phyloP scores from a whole-genome alignment of 2,797 vertebrate species.

The Nyctalus aviator region DNA sequence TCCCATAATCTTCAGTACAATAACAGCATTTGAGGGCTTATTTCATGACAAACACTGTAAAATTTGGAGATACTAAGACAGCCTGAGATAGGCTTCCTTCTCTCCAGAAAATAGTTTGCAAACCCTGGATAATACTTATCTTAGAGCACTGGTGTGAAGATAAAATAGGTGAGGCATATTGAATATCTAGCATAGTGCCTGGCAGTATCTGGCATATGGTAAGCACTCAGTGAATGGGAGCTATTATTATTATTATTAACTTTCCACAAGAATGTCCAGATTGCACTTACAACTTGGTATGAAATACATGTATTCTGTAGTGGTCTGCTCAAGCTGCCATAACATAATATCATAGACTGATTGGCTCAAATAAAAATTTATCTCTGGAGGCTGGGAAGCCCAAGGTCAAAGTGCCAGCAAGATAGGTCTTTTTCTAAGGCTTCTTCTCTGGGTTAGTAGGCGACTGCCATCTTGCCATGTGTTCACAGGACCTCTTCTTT shows the following conservation, averaged over 20 bases:
- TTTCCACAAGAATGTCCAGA: neutral
- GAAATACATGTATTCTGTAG: neutral
- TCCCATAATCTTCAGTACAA: neutral
- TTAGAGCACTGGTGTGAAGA: neutral
- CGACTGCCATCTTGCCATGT: neutral
- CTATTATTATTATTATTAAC: neutral
- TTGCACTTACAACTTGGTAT: neutral
- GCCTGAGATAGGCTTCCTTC: neutral
- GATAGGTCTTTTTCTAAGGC: neutral
- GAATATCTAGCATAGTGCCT: neutral
- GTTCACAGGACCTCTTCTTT: neutral
- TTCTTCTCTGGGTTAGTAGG: neutral
- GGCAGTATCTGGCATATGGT: neutral
- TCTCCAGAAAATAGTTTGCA: neutral
- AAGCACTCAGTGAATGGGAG: neutral
- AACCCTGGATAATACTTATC: neutral
- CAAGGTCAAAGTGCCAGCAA: neutral
- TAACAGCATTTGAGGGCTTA: neutral
- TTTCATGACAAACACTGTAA: neutral
- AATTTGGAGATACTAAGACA: neutral
- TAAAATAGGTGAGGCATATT: neutral
- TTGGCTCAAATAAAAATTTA: neutral
- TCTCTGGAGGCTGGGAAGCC: neutral
- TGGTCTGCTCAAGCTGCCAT: neutral
- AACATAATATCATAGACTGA: neutral